phyloP scores from a whole-genome alignment of 2,113 vertebrate genomes.

The Oenanthe melanoleuca region DNA sequence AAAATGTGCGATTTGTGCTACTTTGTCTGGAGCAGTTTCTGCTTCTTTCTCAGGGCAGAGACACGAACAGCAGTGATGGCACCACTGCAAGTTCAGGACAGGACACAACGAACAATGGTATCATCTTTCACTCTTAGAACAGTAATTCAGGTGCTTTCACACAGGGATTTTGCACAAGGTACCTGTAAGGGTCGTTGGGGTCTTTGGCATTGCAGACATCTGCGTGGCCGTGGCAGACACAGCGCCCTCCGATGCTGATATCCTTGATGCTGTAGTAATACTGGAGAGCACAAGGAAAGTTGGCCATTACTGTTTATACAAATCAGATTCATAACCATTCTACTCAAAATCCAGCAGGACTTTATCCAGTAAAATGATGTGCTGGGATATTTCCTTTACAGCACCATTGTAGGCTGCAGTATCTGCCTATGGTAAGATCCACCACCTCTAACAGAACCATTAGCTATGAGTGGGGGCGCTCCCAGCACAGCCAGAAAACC shows the following conservation, averaged over 20 bases:
- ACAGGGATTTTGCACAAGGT: background rate
- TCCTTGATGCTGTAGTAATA: constrained; percentile 99
- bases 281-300: constrained; percentile 59
- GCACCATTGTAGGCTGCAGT: background rate
- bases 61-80: background rate
- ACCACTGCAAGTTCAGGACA: background rate
- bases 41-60: background rate
- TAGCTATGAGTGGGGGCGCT: fast-evolving
- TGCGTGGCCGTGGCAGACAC: constrained; percentile 95
- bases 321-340: background rate
- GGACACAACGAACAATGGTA: background rate
- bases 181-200: constrained; percentile 92
- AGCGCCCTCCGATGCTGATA: constrained; percentile 95
- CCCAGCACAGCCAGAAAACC: background rate
- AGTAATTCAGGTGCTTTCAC: background rate
- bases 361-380: background rate
- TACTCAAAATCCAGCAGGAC: background rate
- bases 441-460: background rate
- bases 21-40: background rate
- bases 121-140: background rate
- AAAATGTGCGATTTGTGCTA: background rate
- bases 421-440: background rate
- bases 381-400: background rate
- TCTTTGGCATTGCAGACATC: constrained; percentile 90
- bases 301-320: background rate